phyloP scores from a whole-genome alignment of 1,140 invertebrate species.

The Trichonephila clavipes region DNA sequence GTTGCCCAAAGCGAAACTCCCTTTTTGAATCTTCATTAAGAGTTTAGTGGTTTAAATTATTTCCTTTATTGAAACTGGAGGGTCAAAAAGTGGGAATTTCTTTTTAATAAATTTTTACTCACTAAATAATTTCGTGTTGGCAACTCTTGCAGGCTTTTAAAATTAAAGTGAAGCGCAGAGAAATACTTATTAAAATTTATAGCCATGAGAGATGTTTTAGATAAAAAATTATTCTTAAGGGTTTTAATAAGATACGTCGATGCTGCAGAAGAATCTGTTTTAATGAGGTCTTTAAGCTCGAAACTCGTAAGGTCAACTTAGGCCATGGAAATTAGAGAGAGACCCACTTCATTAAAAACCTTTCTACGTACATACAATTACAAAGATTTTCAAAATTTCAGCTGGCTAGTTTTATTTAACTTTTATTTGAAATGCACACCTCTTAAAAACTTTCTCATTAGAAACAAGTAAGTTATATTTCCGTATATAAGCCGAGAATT shows the following conservation, averaged over 20 bases:
- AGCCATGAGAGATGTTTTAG: background rate
- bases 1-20: background rate
- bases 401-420: too few relatives aligned
- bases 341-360: too few relatives aligned
- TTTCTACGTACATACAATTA: too few relatives aligned
- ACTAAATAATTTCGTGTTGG: background rate
- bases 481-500: too few relatives aligned
- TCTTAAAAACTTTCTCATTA: too few relatives aligned
- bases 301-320: too few relatives aligned
- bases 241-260: background rate
- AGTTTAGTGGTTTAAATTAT: slow-evolving; percentile 8
- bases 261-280: background rate
- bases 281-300: background rate
- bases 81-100: background rate
- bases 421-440: too few relatives aligned
- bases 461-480: too few relatives aligned
- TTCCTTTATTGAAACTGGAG: background rate
- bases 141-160: background rate
- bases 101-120: background rate
- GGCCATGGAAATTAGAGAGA: too few relatives aligned
- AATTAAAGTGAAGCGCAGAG: background rate
- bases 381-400: too few relatives aligned
- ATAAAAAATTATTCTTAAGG: background rate
- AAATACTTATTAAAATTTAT: background rate
- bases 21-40: slow-evolving; percentile 13